Evolutionary conservation across 2,113 vertebrate species (phyloP).

Genomic region (Takifugu bimaculatus): DNA sequence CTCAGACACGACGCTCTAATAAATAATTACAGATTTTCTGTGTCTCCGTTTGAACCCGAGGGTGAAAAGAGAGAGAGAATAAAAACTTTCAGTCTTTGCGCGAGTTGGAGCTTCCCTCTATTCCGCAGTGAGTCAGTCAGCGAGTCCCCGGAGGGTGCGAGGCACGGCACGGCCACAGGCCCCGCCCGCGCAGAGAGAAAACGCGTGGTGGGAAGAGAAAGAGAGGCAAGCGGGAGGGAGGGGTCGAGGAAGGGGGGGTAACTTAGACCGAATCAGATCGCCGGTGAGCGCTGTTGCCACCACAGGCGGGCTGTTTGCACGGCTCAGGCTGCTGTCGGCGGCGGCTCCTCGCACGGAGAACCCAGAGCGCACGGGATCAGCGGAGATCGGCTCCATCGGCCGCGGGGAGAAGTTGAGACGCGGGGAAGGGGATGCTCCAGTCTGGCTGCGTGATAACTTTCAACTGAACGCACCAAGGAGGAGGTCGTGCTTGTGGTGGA

Average conservation of each 20-base stretch:
- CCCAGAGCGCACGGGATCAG: conserved; percentile 36
- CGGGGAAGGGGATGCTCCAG: conserved; percentile 42
- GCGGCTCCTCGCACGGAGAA: conserved; percentile 26
- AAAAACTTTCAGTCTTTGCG: neutral
- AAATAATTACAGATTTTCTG: no score
- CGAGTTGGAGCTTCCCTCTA: conserved; percentile 15
- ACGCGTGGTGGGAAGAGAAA: conserved; percentile 12
- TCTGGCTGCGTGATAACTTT: conserved; percentile 29
- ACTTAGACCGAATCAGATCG: conserved; percentile 40
- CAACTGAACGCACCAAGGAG: conserved; percentile 11
- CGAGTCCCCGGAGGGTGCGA: conserved; percentile 37
- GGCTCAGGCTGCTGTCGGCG: conserved; percentile 32
- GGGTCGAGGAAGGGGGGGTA: conserved; percentile 25
- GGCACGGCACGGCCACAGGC: conserved; percentile 29
- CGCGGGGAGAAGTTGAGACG: conserved; percentile 52
- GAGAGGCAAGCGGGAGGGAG: neutral
- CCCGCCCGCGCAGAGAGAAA: conserved; percentile 48
- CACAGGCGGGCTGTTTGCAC: conserved; percentile 32
- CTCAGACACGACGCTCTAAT: no score
- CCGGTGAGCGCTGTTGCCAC: conserved; percentile 43
- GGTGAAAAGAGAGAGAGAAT: neutral
- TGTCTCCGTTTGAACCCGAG: no score
- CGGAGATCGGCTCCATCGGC: conserved; percentile 17
- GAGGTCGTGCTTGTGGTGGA: conserved; percentile 11
- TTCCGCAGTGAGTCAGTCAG: conserved; percentile 50